These are phyloP conservation scores for Gambusia yucatana DNA, from an alignment of 2,797 vertebrate species.

Conservation along the genomic window DNA sequence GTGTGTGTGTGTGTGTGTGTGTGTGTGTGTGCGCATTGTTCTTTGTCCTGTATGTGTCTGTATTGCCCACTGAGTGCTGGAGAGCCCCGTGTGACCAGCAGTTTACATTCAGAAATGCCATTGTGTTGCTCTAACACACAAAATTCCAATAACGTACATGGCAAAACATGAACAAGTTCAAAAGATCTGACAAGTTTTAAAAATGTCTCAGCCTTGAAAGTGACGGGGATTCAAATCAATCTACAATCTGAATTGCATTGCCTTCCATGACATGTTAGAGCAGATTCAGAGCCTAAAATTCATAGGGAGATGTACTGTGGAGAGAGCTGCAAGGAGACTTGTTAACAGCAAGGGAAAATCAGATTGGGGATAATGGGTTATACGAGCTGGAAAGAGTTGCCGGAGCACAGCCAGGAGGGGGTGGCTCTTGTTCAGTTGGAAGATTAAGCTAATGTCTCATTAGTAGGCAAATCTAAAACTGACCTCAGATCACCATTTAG, in stretches of 20 bases:
- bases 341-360: constrained; percentile 33
- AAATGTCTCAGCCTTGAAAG: background rate
- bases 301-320: background rate
- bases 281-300: constrained; percentile 10
- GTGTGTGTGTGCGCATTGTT: background rate
- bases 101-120: background rate
- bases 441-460: constrained; percentile 74
- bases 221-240: background rate
- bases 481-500: constrained; percentile 61
- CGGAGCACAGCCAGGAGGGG: constrained; percentile 52
- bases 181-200: background rate
- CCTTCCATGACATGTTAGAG: background rate
- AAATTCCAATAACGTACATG: background rate
- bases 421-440: constrained; percentile 71
- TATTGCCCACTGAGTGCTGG: no score
- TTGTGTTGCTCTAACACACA: background rate
- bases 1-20: no score
- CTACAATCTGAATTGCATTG: background rate
- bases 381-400: constrained; percentile 34
- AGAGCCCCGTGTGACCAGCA: background rate
- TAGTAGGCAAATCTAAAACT: constrained; percentile 70
- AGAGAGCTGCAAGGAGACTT: constrained; percentile 9
- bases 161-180: background rate
- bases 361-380: constrained; percentile 27
- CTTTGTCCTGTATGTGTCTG: background rate